Evolutionary conservation across 2,888 invertebrate species (phyloP), one percentile per base, ranked within the genome.

Genomic region (Troides oblongomaculatus): DNA sequence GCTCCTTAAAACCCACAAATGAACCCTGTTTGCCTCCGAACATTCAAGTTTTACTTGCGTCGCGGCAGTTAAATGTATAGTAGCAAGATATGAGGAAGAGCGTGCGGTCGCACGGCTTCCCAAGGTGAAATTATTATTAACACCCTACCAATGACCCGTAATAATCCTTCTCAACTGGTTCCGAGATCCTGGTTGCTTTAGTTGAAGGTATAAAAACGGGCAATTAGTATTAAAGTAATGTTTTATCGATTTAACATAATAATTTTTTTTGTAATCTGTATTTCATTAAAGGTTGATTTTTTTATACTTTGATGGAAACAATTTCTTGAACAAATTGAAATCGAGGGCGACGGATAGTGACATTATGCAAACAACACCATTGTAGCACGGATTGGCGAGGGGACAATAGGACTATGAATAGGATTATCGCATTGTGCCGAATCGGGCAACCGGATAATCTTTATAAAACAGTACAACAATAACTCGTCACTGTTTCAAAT

Each of bases 401-500:
- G 85, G 83, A 89, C 89, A 90, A 89, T 88, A 80, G 85, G 75
- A 76, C 80, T 80, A 83, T 84, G 84, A 84, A 84, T 84, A 80
- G 84, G 82, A 82, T 85, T 84, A 85, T 85, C 82, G 84, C 85
- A 86, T 85, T 87, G 85, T 85, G 75, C 81, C 81, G 80, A 83
- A 84, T 83, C 80, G 79, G 82, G 81, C 83, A 84, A 85, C 81
- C 82, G 81, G 84, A 86, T 86, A 84, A 87, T 85, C 83, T 82
- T 86, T 85, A 88, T 88, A 88, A 88, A 82, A 77, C 79, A 78
- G 81, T 81, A 82, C 84, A 86, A 89, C 88, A 88, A 89, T 87
- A 87, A 87, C 81, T 80, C 77, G 78, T 77, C 73, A 79, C 78
- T 84, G 81, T 82, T 79, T 80, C 77, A 75, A 74, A 79, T 76